Evolutionary conservation across 2,797 vertebrate species (phyloP).

Genomic region (Peromyscus aztecus): DNA sequence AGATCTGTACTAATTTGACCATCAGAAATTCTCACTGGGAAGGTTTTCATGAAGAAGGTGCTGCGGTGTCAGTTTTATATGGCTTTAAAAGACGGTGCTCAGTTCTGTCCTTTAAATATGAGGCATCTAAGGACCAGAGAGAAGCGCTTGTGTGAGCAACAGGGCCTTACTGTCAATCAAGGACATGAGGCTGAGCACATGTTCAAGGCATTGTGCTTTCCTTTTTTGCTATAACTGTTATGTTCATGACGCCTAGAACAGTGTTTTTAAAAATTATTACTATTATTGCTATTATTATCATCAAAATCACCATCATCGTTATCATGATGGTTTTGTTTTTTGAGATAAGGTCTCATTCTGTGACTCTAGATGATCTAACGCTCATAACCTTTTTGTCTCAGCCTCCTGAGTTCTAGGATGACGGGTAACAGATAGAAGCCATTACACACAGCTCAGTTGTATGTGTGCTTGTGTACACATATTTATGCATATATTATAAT

Average conservation of each 20-base stretch:
- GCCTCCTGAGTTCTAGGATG: background rate
- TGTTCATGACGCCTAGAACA: background rate
- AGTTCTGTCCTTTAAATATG: background rate
- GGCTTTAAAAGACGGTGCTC: background rate
- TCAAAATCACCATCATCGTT: background rate
- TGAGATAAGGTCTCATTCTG: background rate
- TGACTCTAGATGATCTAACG: background rate
- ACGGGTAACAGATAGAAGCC: background rate
- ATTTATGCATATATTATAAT: background rate
- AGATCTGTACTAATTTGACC: background rate
- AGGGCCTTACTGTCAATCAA: background rate
- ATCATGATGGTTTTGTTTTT: background rate
- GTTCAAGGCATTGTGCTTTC: background rate
- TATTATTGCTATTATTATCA: background rate
- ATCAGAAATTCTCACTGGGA: background rate
- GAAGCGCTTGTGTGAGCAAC: background rate
- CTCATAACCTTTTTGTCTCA: background rate
- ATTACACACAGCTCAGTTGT: background rate
- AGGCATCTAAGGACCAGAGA: background rate
- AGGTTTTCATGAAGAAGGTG: background rate
- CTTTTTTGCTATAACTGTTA: background rate
- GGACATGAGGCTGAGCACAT: background rate
- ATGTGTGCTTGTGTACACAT: background rate
- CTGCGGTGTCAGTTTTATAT: background rate
- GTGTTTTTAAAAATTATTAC: background rate